phyloP scores from a whole-genome alignment of 2,113 vertebrate species.

The Orientallactaga bullata region DNA sequence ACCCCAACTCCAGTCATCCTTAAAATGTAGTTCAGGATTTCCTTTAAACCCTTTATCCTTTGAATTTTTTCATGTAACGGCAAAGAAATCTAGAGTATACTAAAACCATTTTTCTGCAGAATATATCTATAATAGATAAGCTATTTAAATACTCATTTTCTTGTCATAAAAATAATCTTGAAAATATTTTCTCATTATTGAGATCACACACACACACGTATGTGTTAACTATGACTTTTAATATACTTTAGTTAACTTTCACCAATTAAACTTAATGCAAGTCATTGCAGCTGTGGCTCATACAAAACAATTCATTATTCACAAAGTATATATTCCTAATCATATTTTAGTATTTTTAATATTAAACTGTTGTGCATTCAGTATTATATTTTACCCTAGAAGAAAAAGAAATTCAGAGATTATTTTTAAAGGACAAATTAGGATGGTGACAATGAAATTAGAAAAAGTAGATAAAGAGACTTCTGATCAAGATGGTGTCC shows the following conservation, averaged over 20 bases:
- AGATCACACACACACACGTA: not conserved
- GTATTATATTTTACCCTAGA: not conserved
- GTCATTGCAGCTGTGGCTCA: not conserved
- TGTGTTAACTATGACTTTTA: not conserved
- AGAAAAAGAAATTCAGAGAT: not conserved
- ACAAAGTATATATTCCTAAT: not conserved
- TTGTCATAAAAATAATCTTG: not conserved
- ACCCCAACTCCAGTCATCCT: too few relatives aligned
- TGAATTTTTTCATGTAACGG: not conserved
- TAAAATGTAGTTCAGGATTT: not conserved
- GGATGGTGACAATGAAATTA: not conserved
- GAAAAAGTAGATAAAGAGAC: too few relatives aligned
- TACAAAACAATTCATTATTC: constrained; percentile 3
- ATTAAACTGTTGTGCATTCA: not conserved
- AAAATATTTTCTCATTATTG: not conserved
- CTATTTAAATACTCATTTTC: not conserved
- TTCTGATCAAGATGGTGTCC: too few relatives aligned
- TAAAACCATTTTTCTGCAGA: not conserved
- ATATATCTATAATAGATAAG: not conserved
- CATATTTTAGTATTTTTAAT: constrained; percentile 10
- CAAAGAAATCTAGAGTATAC: not conserved
- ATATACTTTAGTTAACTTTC: not conserved
- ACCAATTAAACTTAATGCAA: constrained; percentile 14
- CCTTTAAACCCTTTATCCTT: not conserved
- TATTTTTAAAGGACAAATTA: not conserved